Conservation (phyloP, 1,140 invertebrate species). For the Antheraea pernyi region DNA sequence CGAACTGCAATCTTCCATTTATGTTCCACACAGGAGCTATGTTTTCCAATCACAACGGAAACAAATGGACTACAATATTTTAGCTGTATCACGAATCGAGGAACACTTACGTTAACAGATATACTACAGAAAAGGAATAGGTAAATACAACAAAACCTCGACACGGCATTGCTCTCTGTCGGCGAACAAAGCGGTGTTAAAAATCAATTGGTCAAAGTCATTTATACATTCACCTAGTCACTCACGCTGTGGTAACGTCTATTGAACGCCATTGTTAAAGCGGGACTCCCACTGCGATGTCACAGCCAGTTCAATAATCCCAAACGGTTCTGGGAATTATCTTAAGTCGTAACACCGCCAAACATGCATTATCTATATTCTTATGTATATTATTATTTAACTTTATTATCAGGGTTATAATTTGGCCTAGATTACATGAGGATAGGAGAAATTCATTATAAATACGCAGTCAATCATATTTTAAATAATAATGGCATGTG, state of each 20-base stretch:
- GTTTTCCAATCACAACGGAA: background rate
- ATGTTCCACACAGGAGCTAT: too few species aligned
- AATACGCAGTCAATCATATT: background rate
- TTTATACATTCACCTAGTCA: constrained; percentile 49
- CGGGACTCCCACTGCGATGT: constrained; percentile 59
- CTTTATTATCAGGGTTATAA: background rate
- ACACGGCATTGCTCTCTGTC: constrained; percentile 40
- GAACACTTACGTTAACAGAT: background rate
- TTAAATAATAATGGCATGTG: background rate
- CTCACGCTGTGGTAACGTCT: constrained; percentile 37
- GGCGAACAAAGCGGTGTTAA: constrained; percentile 50
- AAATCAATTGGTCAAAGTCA: constrained; percentile 73
- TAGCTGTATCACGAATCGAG: background rate
- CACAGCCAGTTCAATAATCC: constrained; percentile 23
- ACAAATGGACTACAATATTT: background rate
- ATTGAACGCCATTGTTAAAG: constrained; percentile 53
- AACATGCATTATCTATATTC: constrained; percentile 12
- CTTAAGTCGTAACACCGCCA: constrained; percentile 41
- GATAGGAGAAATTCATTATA: background rate
- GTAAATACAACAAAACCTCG: constrained; percentile 35
- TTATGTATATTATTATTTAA: background rate
- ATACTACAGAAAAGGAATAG: constrained; percentile 10
- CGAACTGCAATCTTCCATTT: too few species aligned
- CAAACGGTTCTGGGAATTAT: constrained; percentile 4
- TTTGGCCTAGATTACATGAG: background rate